Conservation (phyloP, 2,113 vertebrate genomes). For the Alligator sinensis region DNA sequence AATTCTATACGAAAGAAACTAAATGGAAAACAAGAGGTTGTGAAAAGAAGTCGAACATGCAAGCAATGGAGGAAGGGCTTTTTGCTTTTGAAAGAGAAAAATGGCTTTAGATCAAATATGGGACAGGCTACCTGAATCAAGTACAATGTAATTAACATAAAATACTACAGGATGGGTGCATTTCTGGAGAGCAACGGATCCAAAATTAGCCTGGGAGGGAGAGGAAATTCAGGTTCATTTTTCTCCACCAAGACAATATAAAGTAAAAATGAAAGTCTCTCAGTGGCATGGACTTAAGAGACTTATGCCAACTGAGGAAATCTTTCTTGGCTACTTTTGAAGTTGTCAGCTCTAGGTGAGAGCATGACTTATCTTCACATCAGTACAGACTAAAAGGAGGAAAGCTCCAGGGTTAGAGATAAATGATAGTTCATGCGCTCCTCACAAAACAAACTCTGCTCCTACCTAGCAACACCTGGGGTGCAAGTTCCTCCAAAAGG, state of each 20-base stretch:
- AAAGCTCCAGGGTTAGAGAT: background rate
- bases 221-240: background rate
- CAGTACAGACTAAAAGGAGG: background rate
- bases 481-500: background rate
- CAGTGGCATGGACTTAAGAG: background rate
- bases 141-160: background rate
- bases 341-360: constrained; percentile 13
- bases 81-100: background rate
- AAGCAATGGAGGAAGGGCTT: background rate
- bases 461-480: background rate
- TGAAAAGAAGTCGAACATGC: background rate
- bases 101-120: background rate
- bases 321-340: background rate
- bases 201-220: background rate
- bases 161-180: background rate
- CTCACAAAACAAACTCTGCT: background rate
- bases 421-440: background rate
- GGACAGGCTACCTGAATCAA: no score
- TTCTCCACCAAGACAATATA: background rate
- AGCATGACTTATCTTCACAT: constrained; percentile 46
- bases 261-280: background rate
- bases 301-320: background rate
- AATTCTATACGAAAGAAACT: background rate
- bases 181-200: background rate
- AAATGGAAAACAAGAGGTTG: background rate